Base-by-base conservation (phyloP, 1,140 invertebrate genomes). In the Sarcophaga peregrina region DNA sequence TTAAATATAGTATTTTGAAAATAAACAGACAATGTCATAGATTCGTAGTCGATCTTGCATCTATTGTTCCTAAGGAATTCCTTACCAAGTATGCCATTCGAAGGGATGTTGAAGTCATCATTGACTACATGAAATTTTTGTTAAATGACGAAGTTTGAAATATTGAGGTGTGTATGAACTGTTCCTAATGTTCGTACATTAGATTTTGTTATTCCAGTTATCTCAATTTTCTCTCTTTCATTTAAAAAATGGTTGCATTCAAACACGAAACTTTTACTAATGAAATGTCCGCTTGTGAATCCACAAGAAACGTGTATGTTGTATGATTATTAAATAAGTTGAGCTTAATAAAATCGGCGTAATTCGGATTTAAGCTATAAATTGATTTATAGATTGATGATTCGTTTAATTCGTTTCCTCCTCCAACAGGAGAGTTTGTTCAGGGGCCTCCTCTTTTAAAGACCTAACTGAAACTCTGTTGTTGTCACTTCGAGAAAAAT, bases 361-460 rank as follows among this genome's bases (percentile, higher is more conserved):
- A 62, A 62, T n/a, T 62, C n/a, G n/a, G 15, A n/a, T 62, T 62
- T 15, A 62, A n/a, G 15, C 54, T 62, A n/a, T 62, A 62, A 13
- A 62, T 15, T 62, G 11, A n/a, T n/a, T 11, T 11, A 15, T n/a
- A 13, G 5, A 5, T 1, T 10, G 50, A 3, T 62, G 11, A 15
- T 62, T 62, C 15, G 11, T 62, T 15, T n/a, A n/a, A 15, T 15
- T 15, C 15, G 11, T 62, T 62, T 62, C 54, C n/a, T 62, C 54
- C n/a, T n/a, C 4, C 7, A 10, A 50, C 76, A 50, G 50, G 3
- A 17, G 13, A 50, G 20, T 13, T 47, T 80, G 76, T 47, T 80
- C 46, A 80, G 76, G 76, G 76, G 20, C 46, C 20, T 80, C 76
- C 17, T 7, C 10, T 7, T 80, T 80, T 80, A 80, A 80, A 80